These are phyloP conservation scores for Beroe forskalii DNA, from an alignment of 37 sponge, comb jelly and placozoan genomes.

Conservation along the genomic window DNA sequence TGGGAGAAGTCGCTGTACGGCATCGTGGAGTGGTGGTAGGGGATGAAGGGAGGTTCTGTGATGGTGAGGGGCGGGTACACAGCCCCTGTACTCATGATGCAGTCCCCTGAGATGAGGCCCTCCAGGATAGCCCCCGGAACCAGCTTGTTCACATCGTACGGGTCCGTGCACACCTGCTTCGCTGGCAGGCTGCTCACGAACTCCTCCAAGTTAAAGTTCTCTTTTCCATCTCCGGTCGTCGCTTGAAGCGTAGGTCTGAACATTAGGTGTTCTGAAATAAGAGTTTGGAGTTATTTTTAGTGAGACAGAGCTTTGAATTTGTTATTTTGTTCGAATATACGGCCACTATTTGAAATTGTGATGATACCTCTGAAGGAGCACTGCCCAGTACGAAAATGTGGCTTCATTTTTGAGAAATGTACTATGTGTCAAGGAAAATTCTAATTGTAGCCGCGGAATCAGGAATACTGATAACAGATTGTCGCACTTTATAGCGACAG, in stretches of 20 bases:
- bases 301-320: no score
- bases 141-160: neutral
- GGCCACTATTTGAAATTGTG: no score
- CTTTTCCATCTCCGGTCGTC: slow-evolving; percentile 36
- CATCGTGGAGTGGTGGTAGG: neutral
- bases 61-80: slow-evolving; percentile 24
- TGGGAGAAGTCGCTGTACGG: neutral
- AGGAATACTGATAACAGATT: no score
- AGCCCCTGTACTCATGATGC: neutral
- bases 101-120: slow-evolving; percentile 10
- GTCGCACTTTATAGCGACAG: no score
- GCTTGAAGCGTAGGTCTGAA: neutral
- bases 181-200: slow-evolving; percentile 17
- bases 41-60: slow-evolving; percentile 21
- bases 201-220: slow-evolving; percentile 43
- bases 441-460: no score
- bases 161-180: neutral
- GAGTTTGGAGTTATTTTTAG: no score
- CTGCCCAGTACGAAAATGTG: no score
- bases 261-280: neutral
- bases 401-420: no score
- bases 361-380: no score
- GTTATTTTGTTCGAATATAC: no score
- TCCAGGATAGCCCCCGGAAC: neutral
- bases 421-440: no score